Base-by-base conservation (phyloP, 2,888 invertebrate genomes). In the Carpatolechia fugitivella region DNA sequence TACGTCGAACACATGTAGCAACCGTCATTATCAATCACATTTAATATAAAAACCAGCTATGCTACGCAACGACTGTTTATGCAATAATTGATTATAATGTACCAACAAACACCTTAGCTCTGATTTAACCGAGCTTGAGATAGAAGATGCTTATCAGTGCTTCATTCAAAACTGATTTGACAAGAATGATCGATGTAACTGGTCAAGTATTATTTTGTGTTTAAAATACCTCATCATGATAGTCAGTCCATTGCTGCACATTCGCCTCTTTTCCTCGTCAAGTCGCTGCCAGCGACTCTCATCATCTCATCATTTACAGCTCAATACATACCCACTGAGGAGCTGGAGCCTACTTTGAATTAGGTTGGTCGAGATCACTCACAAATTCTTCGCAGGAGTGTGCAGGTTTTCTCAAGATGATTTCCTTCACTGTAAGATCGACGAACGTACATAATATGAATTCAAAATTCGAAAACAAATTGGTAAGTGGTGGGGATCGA, bases 151-250 rank as follows among this genome's bases (percentile, higher is more conserved):
- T 41, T 41, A 41, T 41, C 40, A 11, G 5, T 1, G 40, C 18
- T 20, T 18, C 40, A 41, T 41, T 41, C 18, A 5, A 18, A 11
- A 41, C 10, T 11, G 11, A 41, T n/a, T n/a, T 16, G 40, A 41
- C 40, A 41, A 41, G 40, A 41, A 20, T 41, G 40, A 41, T 41
- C 40, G 40, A 41, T 41, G 40, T 18, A 18, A 40, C 40, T 16
- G 7, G 18, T 16, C 14, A 14, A 16, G 16, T 1, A 6, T 7
- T 40, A 8, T 40, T 18, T 8, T 8, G 11, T 20, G 18, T 41
- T 18, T 11, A 18, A 18, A 11, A 4, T 4, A 6, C 24, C 24
- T 24, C 24, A 24, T n/a, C 16, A 16, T 38, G 38, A 14, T 16
- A 16, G 18, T 38, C 8, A 6, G 6, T 38, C 16, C 10, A 8